A percentile compares a stretch with the other conserved stretches of the same genome.
Conservation (phyloP, 2,888 invertebrate genomes). For the Uloborus plumipes region DNA sequence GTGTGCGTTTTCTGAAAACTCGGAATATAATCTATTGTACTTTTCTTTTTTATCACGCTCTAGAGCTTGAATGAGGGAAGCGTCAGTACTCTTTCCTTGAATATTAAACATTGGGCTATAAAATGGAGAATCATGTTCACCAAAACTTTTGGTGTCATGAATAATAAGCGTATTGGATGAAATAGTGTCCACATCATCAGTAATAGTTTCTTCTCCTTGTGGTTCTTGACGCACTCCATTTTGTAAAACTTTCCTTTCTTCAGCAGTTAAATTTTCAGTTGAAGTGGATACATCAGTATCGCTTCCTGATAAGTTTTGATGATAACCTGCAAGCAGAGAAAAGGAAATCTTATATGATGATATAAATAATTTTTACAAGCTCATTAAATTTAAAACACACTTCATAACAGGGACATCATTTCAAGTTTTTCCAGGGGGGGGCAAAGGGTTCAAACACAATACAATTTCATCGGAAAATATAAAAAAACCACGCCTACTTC, state of each 20-base stretch:
- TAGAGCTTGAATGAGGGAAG: constrained; percentile 8
- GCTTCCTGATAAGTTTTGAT: constrained; percentile 78
- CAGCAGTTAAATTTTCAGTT: constrained; percentile 88
- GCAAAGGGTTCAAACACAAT: no score
- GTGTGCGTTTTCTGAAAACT: constrained; percentile 28
- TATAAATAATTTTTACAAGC: not conserved
- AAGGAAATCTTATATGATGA: not conserved
- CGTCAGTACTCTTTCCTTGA: constrained; percentile 35
- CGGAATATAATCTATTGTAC: constrained; percentile 31
- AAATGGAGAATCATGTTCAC: constrained; percentile 68
- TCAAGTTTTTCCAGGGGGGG: no score
- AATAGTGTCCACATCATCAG: constrained; percentile 72
- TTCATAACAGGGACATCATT: no score
- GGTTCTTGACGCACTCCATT: constrained; percentile 81
- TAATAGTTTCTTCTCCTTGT: constrained; percentile 84
- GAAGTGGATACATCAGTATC: constrained; percentile 92
- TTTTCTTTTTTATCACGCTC: constrained; percentile 39
- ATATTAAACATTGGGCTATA: constrained; percentile 57
- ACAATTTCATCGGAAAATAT: no score
- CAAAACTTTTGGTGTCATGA: constrained; percentile 75
- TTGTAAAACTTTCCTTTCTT: constrained; percentile 76
- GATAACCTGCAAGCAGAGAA: constrained; percentile 31
- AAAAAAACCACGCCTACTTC: no score
- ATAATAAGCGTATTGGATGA: constrained; percentile 88
- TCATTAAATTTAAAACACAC: no score